Evolutionary conservation across 2,888 invertebrate species (phyloP).

Genomic region (Ellobium chinense): DNA sequence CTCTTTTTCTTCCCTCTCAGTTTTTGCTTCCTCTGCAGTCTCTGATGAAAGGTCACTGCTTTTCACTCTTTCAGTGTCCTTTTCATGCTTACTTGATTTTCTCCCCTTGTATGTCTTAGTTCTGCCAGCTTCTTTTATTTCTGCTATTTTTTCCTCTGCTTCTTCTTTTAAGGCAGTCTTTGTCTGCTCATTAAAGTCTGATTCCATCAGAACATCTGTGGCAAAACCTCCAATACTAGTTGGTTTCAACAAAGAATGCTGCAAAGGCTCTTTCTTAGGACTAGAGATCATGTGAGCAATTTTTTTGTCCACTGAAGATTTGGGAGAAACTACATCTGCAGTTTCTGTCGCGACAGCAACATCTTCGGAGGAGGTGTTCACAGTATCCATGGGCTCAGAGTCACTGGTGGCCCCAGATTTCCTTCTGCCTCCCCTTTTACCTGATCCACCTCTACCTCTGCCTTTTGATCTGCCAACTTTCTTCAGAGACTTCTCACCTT

Average conservation of each 20-base stretch:
- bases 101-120: neutral
- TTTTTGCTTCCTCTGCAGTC: neutral
- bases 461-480: conserved; percentile 17
- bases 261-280: neutral
- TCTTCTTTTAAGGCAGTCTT: neutral
- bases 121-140: neutral
- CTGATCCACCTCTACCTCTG: neutral
- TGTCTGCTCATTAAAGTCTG: too few species aligned
- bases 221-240: conserved; percentile 15
- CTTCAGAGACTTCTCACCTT: neutral
- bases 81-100: neutral
- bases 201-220: conserved; percentile 22
- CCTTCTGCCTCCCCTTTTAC: neutral
- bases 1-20: neutral
- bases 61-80: neutral
- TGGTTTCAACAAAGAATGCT: neutral
- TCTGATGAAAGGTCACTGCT: neutral
- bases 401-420: neutral
- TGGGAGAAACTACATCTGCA: neutral
- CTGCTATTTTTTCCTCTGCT: neutral
- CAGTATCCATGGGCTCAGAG: neutral
- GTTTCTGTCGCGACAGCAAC: neutral
- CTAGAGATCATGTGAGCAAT: neutral
- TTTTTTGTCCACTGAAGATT: conserved; percentile 4
- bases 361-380: neutral